These are phyloP conservation scores for Notospermus geniculatus DNA, from an alignment of 1,140 invertebrate species.

Conservation along the genomic window DNA sequence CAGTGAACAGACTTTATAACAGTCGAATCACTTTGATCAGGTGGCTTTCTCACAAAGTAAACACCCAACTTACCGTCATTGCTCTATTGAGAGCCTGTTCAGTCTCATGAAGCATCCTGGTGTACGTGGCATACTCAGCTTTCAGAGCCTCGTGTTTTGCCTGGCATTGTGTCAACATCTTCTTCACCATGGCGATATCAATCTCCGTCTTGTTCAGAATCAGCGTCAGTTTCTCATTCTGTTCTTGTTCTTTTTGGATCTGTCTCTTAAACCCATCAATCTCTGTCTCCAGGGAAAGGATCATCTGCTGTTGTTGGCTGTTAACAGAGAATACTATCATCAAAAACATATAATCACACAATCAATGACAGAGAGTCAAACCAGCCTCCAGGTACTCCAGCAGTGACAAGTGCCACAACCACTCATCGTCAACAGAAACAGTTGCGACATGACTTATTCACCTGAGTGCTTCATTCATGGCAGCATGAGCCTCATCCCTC, in stretches of 20 bases:
- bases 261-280: slow-evolving; percentile 54
- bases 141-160: slow-evolving; percentile 53
- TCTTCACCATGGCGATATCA: slow-evolving; percentile 52
- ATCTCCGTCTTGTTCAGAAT: slow-evolving; percentile 51
- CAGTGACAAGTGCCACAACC: too few relatives aligned
- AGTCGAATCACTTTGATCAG: too few relatives aligned
- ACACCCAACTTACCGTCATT: slow-evolving; percentile 38
- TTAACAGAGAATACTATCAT: slow-evolving; percentile 21
- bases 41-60: too few relatives aligned
- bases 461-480: slow-evolving; percentile 52
- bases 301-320: slow-evolving; percentile 51
- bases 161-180: slow-evolving; percentile 43
- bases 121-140: slow-evolving; percentile 52
- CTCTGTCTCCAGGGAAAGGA: slow-evolving; percentile 51
- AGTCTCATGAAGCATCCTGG: slow-evolving; percentile 53
- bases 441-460: too few relatives aligned
- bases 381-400: too few relatives aligned
- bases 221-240: slow-evolving; percentile 54
- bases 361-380: too few relatives aligned
- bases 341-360: too few relatives aligned
- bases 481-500: slow-evolving; percentile 54
- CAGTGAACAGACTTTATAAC: too few relatives aligned
- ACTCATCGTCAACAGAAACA: too few relatives aligned
- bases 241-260: slow-evolving; percentile 53
- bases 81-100: slow-evolving; percentile 51